A percentile compares a stretch with the other conserved stretches of the same genome.
Conservation (phyloP, 2,797 vertebrate genomes). For the Acanthurus leucopareius region DNA sequence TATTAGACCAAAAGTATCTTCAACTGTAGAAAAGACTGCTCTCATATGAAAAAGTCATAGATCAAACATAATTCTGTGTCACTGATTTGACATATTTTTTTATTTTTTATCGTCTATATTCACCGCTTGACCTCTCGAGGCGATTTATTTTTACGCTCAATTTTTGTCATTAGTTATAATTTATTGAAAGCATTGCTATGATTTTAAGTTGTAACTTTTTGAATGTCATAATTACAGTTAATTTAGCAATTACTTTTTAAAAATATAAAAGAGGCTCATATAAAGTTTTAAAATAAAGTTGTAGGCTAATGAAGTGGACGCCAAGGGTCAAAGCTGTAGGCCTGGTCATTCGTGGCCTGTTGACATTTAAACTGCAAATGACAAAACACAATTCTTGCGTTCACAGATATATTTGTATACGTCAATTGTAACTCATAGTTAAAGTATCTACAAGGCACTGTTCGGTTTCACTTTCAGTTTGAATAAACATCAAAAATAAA, state of each 20-base stretch:
- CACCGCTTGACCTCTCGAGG: no score
- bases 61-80: no score
- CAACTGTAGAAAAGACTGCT: no score
- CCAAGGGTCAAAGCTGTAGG: background rate
- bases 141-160: background rate
- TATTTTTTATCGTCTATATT: no score
- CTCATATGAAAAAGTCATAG: no score
- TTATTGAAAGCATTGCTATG: background rate
- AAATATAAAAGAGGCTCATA: background rate
- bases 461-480: background rate
- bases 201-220: background rate
- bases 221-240: background rate
- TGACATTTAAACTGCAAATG: background rate
- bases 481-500: background rate
- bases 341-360: background rate
- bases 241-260: background rate
- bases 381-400: background rate
- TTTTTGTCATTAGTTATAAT: no score
- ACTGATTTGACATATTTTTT: no score
- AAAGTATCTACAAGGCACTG: no score
- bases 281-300: background rate
- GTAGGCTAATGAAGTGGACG: background rate
- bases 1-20: no score
- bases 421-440: background rate
- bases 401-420: background rate